Base-by-base conservation (phyloP, 2,888 invertebrate genomes). In the Dasypogon diadema region DNA sequence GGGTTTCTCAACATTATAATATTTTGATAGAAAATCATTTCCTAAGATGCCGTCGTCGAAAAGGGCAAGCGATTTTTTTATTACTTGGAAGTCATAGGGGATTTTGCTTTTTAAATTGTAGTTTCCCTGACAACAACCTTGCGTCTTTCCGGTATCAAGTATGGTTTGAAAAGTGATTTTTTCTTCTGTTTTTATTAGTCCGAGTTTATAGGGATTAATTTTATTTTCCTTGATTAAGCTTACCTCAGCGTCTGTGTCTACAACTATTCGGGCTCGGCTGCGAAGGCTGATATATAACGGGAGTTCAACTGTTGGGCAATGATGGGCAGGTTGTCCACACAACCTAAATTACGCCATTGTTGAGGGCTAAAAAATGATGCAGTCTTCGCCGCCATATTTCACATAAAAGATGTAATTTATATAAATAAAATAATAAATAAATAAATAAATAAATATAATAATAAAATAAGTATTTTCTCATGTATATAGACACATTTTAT, bases 71-170 rank as follows among this genome's bases (percentile, higher is more conserved):
- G 26, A 21, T 6, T 58, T 58, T 24, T 26, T 2, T 5, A 58
- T 21, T 2, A 58, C 26, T 30, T 58, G 58, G 30, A 58, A 58
- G 2, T 4, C 26, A 2, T 26, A 58, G 24, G 58, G 58, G n/a
- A 58, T 22, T 5, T 22, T 22, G 18, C 4, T 55, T 58, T 16
- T 58, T 26, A 55, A 22, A 3, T 21, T 30, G n/a, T 26, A 58
- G 21, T n/a, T 58, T 26, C 58, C 58, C 30, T 58, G 24, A n/a
- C 58, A 58, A n/a, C 26, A n/a, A 5, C 58, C 26, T 5, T n/a
- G 6, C 4, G 58, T 30, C 8, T 58, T 58, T 26, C 26, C 58
- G 3, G 16, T 22, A 5, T 26, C 58, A 21, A 26, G n/a, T 3
- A 26, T 24, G 5, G 58, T 26, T 22, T 58, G 26, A 10, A 58